Evolutionary conservation across 2,797 vertebrate species (phyloP), one percentile per base, ranked within the genome.

Genomic region (Micromesistius poutassou): DNA sequence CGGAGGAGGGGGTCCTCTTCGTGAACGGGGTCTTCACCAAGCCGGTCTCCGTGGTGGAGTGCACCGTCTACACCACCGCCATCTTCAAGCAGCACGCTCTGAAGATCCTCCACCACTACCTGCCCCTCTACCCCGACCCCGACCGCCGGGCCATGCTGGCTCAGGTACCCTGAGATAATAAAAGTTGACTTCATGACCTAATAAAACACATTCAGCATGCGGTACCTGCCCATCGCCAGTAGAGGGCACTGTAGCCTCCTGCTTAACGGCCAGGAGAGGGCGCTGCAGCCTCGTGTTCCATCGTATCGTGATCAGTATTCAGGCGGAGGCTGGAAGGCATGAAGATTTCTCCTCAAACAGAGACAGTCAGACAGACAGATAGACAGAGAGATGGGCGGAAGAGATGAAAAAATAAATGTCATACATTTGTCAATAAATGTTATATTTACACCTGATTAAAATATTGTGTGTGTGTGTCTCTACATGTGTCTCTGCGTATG

Each of bases 61-160:
- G 90, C 79, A 85, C 84, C 0, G 86, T 93, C 28, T 94, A 94
- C 85, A 86, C 90, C 10, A 88, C 92, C 0, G 93, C 92, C 85
- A 93, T 95, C 87, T 95, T 95, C 78, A 94, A 94, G 82, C 94
- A 94, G 0, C 93, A 95, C 42, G 55, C 92, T 2, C 85, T 94
- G 50, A 73, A 19, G 72, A 77, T 95, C 80, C 91, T 95, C 36
- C 90, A 87, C 83, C 90, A 91, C 76, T 95, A 95, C 81, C 80
- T 94, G 75, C 93, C 93, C 0, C 78, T 93, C 76, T 94, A 93
- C 87, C 84, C 30, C 28, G 85, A 91, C 0, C 25, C 80, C 0
- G 94, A 95, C 86, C 90, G 73, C 79, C 83, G 94, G 71, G 76
- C 75, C 0, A 94, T 95, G 94, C 85, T 95, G 0, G 92, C 94